Evolutionary conservation across 2,797 vertebrate species (phyloP).

Genomic region (Thunnus albacares): DNA sequence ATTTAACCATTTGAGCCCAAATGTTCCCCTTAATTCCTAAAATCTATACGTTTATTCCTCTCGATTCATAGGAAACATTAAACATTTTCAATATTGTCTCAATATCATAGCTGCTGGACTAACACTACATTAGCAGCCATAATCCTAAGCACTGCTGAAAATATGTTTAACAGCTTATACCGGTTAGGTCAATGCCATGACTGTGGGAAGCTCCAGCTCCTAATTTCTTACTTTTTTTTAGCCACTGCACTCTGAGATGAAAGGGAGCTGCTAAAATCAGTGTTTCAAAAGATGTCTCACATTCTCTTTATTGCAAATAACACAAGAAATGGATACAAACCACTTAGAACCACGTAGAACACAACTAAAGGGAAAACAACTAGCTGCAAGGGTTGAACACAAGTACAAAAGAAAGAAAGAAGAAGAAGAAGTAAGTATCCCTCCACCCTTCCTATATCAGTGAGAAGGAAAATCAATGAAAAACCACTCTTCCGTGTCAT

Average conservation of each 20-base stretch:
- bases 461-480: constrained; percentile 6
- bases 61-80: background rate
- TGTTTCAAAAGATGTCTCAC: background rate
- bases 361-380: constrained; percentile 9
- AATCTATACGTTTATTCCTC: background rate
- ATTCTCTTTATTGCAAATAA: constrained; percentile 17
- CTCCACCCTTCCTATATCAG: background rate
- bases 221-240: background rate
- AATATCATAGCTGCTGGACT: background rate
- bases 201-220: background rate
- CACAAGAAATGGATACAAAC: constrained; percentile 14
- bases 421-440: no score
- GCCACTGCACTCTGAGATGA: no score
- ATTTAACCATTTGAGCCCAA: background rate
- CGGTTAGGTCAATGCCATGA: no score
- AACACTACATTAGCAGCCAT: constrained; percentile 4
- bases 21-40: background rate
- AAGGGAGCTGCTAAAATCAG: background rate
- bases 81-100: background rate
- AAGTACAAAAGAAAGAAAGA: background rate
- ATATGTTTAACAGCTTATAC: background rate
- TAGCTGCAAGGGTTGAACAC: constrained; percentile 19
- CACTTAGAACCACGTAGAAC: background rate
- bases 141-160: background rate
- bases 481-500: constrained; percentile 50